phyloP scores from a whole-genome alignment of 1,140 invertebrate genomes.

The Panonychus citri region DNA sequence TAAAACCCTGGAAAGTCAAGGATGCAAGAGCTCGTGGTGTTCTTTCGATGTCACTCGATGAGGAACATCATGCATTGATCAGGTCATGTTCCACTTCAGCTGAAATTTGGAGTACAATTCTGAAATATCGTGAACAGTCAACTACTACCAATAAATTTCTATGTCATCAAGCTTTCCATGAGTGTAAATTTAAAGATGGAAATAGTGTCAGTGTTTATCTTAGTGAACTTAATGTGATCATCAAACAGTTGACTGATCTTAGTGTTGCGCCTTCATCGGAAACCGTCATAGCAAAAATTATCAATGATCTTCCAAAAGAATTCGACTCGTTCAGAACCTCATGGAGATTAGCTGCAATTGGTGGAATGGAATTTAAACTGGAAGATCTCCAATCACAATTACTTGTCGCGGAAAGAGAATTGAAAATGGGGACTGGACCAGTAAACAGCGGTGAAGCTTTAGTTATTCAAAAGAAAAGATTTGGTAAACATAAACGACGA shows the following conservation, averaged over 20 bases:
- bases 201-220: neutral
- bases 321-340: neutral
- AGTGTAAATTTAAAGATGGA: neutral
- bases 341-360: neutral
- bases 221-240: neutral
- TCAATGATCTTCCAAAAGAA: neutral
- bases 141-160: neutral
- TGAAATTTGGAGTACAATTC: neutral
- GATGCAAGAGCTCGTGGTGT: neutral
- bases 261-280: neutral
- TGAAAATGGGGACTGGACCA: neutral
- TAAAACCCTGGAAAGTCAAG: neutral
- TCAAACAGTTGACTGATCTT: neutral
- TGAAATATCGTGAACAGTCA: neutral
- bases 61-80: neutral
- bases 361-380: neutral
- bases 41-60: neutral
- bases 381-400: neutral
- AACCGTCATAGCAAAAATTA: neutral
- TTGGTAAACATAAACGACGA: neutral
- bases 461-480: neutral
- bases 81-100: neutral
- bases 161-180: neutral
- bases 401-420: neutral
- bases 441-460: neutral